Base-by-base conservation (phyloP, 2,113 vertebrate genomes). In the Datnioides undecimradiatus region DNA sequence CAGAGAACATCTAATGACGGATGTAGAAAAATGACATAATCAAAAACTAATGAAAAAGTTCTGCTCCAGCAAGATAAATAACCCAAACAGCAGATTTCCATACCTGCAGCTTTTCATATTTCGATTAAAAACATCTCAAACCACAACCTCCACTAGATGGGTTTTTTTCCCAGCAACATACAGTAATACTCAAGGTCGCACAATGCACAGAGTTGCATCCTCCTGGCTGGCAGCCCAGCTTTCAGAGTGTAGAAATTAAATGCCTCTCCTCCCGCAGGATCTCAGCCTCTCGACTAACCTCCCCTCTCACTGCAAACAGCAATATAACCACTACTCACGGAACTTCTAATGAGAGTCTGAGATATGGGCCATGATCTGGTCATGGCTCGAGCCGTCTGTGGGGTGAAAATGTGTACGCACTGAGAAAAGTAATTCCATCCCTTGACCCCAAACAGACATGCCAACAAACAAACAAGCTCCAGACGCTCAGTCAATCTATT, bases 151-250 rank as follows among this genome's bases (percentile, higher is more conserved):
- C 31, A 29, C 3, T 27, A 69, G 62, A 59, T 49, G 52, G 36
- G 38, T 33, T 54, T 79, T 27, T 49, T 55, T 23, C 5, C 57
- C 57, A 55, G 52, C 57, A 58, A 71, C 66, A 68, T 46, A 78
- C 41, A 76, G 65, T 52, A 21, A 34, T 2, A 64, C 66, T 73
- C 52, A 87, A 91, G 82, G 88, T 89, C 84, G 86, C 57, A 76
- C 75, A 54, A 72, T 62, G 38, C 65, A 81, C 59, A 74, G 68
- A 67, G 63, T 69, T 66, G 46, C 79, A 66, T 67, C 62, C 49
- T 58, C 36, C 66, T 88, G 82, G 82, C 77, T 48, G 55, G 33
- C 27, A 13, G 79, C 77, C 87, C 76, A 70, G 63, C 38, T 78
- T 55, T 74, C 64, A 11, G 57, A 40, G 79, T 34, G 45, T 12